phyloP scores from a whole-genome alignment of 2,888 invertebrate genomes.

The Chouioia cunea region DNA sequence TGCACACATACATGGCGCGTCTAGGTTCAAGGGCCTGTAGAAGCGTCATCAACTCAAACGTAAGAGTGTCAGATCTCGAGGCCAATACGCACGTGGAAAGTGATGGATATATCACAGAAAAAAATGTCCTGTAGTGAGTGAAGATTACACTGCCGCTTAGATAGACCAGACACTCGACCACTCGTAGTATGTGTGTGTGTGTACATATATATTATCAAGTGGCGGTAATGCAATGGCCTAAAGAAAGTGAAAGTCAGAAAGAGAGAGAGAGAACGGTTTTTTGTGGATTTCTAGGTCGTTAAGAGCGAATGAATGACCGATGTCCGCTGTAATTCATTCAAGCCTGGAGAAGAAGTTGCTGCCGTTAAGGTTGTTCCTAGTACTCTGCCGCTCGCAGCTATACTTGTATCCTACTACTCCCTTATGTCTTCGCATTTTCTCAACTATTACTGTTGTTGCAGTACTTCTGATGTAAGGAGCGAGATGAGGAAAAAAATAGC shows the following conservation, averaged over 20 bases:
- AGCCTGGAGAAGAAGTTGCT: slow-evolving; percentile 63
- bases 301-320: slow-evolving; percentile 66
- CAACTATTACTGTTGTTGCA: no score
- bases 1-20: neutral
- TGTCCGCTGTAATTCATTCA: slow-evolving; percentile 67
- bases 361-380: slow-evolving; percentile 47
- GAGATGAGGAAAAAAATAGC: no score
- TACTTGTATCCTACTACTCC: slow-evolving; percentile 46
- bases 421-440: slow-evolving; percentile 47
- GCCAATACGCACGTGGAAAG: neutral
- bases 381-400: slow-evolving; percentile 46
- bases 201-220: no score
- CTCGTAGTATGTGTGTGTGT: no score
- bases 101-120: slow-evolving; percentile 10
- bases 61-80: neutral
- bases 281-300: slow-evolving; percentile 66
- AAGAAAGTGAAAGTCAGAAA: slow-evolving; percentile 36
- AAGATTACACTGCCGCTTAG: slow-evolving; percentile 21
- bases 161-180: neutral
- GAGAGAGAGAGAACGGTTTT: slow-evolving; percentile 57
- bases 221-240: no score
- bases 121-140: slow-evolving; percentile 23
- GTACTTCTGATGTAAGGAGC: no score
- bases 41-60: no score
- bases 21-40: slow-evolving; percentile 16